Evolutionary conservation across 2,113 vertebrate genomes (phyloP).

Genomic region (Ceyx margarethae): DNA sequence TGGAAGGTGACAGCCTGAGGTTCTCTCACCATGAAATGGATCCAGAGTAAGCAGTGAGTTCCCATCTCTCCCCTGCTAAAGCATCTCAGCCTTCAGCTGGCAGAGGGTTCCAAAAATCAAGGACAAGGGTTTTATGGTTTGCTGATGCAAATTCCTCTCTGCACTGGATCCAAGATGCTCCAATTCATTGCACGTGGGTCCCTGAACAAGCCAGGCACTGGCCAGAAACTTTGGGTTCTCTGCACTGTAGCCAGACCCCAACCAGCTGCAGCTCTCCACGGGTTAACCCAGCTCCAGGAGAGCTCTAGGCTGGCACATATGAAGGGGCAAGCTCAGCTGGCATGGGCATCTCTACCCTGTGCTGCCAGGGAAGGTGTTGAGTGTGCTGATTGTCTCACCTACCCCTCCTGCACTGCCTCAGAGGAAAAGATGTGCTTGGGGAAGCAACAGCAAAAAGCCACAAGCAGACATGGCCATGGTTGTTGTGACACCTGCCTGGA

Average conservation of each 20-base stretch:
- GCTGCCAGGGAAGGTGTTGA: neutral
- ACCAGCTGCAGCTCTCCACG: neutral
- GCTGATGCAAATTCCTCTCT: neutral
- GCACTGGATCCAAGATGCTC: neutral
- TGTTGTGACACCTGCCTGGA: neutral
- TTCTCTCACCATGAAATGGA: neutral
- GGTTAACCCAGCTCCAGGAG: neutral
- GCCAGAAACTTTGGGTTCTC: neutral
- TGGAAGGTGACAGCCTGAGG: neutral
- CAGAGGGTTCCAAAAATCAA: neutral
- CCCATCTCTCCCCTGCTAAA: neutral
- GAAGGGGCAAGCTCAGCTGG: neutral
- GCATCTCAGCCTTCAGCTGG: neutral
- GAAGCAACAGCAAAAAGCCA: neutral
- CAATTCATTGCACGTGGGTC: neutral
- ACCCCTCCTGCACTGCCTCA: neutral
- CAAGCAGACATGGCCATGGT: neutral
- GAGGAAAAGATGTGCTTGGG: neutral
- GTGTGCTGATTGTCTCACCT: neutral
- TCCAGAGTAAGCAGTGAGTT: neutral
- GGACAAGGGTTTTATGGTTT: neutral
- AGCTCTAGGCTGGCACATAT: fast-evolving
- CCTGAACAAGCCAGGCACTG: neutral
- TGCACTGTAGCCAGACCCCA: neutral
- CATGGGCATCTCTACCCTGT: neutral